Evolutionary conservation across 2,113 vertebrate species (phyloP).

Genomic region (Cyprinodon tularosa): DNA sequence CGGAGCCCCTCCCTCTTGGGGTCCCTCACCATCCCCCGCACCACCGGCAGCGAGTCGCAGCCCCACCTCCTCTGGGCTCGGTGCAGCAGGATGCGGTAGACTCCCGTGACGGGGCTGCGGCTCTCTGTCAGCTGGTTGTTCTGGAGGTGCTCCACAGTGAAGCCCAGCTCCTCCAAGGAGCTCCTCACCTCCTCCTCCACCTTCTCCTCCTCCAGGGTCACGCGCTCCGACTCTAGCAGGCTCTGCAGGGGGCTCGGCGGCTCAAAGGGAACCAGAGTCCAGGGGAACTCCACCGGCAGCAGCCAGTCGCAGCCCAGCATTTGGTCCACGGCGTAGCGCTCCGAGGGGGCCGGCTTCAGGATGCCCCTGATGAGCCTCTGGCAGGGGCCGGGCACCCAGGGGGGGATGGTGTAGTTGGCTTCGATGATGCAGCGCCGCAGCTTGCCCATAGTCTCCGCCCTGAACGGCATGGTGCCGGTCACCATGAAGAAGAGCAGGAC

Average conservation of each 20-base stretch:
- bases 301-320: conserved; percentile 94
- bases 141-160: conserved; percentile 83
- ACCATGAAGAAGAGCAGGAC: conserved; percentile 94
- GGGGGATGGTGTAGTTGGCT: conserved; percentile 81
- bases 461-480: conserved; percentile 90
- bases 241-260: conserved; percentile 77
- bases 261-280: conserved; percentile 73
- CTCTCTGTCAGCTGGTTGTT: conserved; percentile 81
- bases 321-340: conserved; percentile 85
- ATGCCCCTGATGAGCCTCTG: conserved; percentile 88
- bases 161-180: conserved; percentile 84
- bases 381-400: conserved; percentile 86
- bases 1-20: conserved; percentile 77
- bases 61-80: conserved; percentile 83
- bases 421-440: conserved; percentile 88
- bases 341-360: conserved; percentile 78
- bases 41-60: conserved; percentile 80
- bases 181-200: conserved; percentile 83
- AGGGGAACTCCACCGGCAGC: conserved; percentile 85
- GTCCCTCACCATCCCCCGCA: conserved; percentile 83
- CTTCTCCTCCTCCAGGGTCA: conserved; percentile 80
- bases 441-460: conserved; percentile 91
- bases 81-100: conserved; percentile 90
- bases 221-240: conserved; percentile 65
- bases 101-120: conserved; percentile 86